A percentile compares a stretch with the other conserved stretches of the same genome.
Conservation (phyloP, 2,113 vertebrate genomes). For the Eudorcas thomsonii region DNA sequence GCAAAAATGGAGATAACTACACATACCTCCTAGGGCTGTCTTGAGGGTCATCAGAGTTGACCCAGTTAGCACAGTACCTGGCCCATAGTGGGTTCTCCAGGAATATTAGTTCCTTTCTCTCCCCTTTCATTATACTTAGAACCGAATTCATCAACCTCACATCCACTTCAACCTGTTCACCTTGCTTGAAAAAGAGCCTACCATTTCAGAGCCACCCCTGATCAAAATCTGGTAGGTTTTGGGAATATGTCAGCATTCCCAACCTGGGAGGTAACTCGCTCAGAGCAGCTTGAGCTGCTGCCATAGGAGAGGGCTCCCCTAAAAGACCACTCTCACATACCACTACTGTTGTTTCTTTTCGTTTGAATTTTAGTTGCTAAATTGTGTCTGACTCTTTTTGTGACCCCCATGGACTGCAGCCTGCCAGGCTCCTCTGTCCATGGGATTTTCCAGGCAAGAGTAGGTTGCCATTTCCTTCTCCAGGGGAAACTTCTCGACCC, state of each 20-base stretch:
- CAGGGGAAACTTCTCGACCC: neutral
- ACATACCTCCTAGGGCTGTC: neutral
- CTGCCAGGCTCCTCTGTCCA: neutral
- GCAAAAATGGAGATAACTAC: neutral
- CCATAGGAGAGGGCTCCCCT: neutral
- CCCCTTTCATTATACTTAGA: neutral
- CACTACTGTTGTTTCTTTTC: neutral
- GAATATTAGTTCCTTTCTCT: neutral
- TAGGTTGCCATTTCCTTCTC: neutral
- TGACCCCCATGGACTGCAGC: neutral
- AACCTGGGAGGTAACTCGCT: neutral
- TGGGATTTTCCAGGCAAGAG: neutral
- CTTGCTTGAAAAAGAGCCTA: neutral
- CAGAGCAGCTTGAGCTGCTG: neutral
- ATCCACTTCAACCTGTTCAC: neutral
- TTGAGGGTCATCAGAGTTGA: neutral
- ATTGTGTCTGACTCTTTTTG: neutral
- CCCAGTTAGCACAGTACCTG: neutral
- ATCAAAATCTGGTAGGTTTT: neutral
- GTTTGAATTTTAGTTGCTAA: neutral
- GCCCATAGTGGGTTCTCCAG: neutral
- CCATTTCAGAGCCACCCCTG: neutral
- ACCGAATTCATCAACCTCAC: neutral
- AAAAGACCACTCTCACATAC: neutral
- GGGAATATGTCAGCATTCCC: neutral